phyloP scores from a whole-genome alignment of 92 coral and sea anemone species.

The Desmophyllum pertusum region DNA sequence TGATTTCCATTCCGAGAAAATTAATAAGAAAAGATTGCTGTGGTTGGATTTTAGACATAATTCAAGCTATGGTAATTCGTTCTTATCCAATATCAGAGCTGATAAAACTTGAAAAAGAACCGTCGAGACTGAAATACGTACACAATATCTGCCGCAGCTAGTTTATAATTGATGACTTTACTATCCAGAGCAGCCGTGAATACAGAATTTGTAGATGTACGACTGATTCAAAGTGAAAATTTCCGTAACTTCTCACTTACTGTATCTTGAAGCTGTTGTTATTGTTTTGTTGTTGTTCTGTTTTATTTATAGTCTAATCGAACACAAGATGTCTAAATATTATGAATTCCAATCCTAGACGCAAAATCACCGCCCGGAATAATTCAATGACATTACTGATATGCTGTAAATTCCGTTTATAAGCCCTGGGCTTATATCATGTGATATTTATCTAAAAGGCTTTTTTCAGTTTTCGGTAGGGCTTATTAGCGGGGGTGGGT shows the following conservation, averaged over 20 bases:
- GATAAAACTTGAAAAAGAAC: constrained; percentile 8
- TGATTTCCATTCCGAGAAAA: not conserved
- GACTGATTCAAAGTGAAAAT: no score
- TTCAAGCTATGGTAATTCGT: not conserved
- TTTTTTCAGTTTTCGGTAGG: no score
- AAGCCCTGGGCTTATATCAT: no score
- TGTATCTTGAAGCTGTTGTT: not conserved
- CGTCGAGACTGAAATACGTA: not conserved
- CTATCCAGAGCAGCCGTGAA: not conserved
- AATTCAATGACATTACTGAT: no score
- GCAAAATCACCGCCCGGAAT: no score
- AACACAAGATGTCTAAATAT: no score
- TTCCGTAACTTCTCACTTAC: no score
- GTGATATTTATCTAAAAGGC: no score
- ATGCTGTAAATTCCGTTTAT: no score
- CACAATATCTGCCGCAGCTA: not conserved
- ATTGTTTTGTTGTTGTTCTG: not conserved
- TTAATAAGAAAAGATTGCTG: constrained; percentile 4
- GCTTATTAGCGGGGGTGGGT: no score
- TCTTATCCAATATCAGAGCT: not conserved
- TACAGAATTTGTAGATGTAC: no score
- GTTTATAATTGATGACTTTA: constrained; percentile 8
- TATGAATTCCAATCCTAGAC: not conserved
- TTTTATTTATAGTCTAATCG: not conserved
- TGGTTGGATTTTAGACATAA: not conserved